Evolutionary conservation across 2,113 vertebrate genomes (phyloP).

Genomic region (Microtus richardsoni): DNA sequence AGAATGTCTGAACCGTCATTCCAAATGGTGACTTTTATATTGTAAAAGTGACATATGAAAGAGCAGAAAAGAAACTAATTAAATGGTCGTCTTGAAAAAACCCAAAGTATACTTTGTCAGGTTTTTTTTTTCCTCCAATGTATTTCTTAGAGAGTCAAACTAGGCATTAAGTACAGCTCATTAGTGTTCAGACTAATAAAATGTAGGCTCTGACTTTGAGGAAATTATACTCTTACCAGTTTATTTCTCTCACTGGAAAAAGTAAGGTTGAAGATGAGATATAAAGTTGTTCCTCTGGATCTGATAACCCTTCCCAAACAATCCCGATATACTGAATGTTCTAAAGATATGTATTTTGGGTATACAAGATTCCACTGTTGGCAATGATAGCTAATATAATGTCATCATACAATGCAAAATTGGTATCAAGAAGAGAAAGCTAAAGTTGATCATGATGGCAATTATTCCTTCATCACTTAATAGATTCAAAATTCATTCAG

Average conservation of each 20-base stretch:
- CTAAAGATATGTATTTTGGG: not conserved
- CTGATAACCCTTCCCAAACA: not conserved
- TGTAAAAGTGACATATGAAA: conserved; percentile 42
- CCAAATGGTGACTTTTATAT: conserved; percentile 24
- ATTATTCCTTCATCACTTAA: not conserved
- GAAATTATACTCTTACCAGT: conserved; percentile 28
- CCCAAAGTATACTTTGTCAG: not conserved
- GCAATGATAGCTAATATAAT: not conserved
- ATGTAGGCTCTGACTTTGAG: not conserved
- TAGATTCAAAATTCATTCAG: not conserved
- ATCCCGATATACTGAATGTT: not conserved
- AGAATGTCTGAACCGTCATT: conserved; percentile 48
- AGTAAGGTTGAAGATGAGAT: not conserved
- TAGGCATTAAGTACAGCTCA: not conserved
- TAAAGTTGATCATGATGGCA: conserved; percentile 19
- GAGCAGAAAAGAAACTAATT: conserved; percentile 43
- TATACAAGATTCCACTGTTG: not conserved
- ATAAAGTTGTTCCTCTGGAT: conserved; percentile 10
- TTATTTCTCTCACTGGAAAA: conserved; percentile 17
- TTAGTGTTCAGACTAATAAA: conserved; percentile 42
- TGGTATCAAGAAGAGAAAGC: conserved; percentile 15
- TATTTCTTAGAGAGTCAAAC: not conserved
- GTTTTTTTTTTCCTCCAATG: not conserved
- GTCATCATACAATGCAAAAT: not conserved
- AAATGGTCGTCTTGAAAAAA: not conserved